Evolutionary conservation across 1,140 invertebrate genomes (phyloP), one percentile per base, ranked within the genome.

Genomic region (Aphidius ervi): DNA sequence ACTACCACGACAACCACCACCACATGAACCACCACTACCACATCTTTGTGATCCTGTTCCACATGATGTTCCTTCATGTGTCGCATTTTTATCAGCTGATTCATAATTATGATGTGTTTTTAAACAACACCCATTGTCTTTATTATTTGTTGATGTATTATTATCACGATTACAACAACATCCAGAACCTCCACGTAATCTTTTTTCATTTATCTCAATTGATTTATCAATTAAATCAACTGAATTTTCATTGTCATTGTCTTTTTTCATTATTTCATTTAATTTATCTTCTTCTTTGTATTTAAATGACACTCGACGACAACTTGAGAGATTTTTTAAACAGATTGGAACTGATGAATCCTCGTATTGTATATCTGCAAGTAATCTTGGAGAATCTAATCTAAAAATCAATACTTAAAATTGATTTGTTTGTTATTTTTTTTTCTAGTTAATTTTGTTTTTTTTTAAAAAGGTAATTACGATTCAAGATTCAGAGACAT

Each of bases 11-110:
- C 71, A 73, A 62, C 73, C 71, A 45, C 61, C 41, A 9, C 68
- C 68, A 54, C 72, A 75, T 57, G 62, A 73, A 64, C 71, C 69
- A 57, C 70, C 67, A n/a, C 65, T 61, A 6, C 67, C 66, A 49
- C 72, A 76, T 41, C 61, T 52, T 58, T 57, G 63, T 41, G 46
- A 5, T 6, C 67, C 63, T 9, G 54, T 57, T 8, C 47, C 65
- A 56, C 69, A 74, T n/a, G 64, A 56, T 20, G 5, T 10, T n/a
- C 6, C 20, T n/a, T 20, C 46, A 20, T n/a, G 2, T 5, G 10
- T 23, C 40, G 2, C 5, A 5, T 5, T 58, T 10, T 5, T 58
- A 16, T 9, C 23, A 3, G 9, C 23, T 10, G 5, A 48, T n/a
- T 41, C 47, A 8, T 4, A 48, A 6, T 9, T 5, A 40, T 39